Conservation (phyloP, 2,888 invertebrate genomes). For the Lepidocyrtinus sp. region DNA sequence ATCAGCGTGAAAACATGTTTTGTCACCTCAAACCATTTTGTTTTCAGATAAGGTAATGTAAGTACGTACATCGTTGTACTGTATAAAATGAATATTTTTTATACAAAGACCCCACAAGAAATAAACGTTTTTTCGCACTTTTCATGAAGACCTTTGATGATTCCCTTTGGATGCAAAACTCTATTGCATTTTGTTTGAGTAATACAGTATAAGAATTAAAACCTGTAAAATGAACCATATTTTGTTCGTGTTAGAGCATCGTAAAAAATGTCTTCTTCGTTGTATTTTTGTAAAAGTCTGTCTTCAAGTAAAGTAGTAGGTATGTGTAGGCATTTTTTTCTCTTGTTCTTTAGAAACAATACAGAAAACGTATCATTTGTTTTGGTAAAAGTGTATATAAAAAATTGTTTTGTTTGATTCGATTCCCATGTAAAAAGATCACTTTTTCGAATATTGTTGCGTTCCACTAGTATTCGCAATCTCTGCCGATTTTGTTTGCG, state of each 20-base stretch:
- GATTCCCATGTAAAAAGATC: constrained; percentile 4
- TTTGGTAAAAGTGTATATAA: not conserved
- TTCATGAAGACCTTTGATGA: constrained; percentile 21
- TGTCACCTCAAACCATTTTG: too few species aligned
- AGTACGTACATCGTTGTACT: not conserved
- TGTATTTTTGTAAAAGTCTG: not conserved
- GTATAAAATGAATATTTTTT: not conserved
- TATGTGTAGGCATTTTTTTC: too few species aligned
- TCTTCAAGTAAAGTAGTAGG: not conserved
- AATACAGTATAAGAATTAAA: constrained; percentile 8
- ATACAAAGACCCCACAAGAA: not conserved
- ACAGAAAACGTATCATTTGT: constrained; percentile 1
- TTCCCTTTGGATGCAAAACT: not conserved
- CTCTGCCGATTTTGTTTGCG: too few species aligned
- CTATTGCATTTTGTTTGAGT: not conserved
- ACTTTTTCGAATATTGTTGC: not conserved
- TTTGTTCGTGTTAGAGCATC: too few species aligned
- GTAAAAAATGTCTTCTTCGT: constrained; percentile 6
- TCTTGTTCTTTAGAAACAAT: constrained; percentile 1
- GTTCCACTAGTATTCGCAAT: not conserved
- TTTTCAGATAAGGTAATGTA: too few species aligned
- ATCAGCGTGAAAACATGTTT: too few species aligned
- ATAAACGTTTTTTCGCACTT: constrained; percentile 11
- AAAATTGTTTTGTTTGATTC: not conserved
- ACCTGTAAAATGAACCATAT: not conserved